phyloP scores from a whole-genome alignment of 2,888 invertebrate species.

The Diploptera punctata region DNA sequence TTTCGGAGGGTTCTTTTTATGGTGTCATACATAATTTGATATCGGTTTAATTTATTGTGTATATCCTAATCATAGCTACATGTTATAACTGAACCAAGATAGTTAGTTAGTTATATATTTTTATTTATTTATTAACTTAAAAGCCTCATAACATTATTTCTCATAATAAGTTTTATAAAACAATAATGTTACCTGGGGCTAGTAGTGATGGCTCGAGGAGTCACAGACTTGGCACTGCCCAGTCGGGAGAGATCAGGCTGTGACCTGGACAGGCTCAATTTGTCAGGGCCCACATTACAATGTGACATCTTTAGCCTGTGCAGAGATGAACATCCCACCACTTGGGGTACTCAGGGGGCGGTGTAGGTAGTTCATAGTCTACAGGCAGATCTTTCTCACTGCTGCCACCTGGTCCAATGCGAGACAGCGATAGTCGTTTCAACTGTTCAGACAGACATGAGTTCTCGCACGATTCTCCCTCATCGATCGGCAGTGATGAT shows the following conservation, averaged over 20 bases:
- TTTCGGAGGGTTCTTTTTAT: no score
- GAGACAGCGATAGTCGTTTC: constrained; percentile 45
- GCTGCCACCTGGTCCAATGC: constrained; percentile 40
- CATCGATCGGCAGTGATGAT: constrained; percentile 2
- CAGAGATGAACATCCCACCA: constrained; percentile 53
- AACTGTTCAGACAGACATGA: constrained; percentile 39
- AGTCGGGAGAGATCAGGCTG: constrained; percentile 82
- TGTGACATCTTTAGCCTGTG: constrained; percentile 46
- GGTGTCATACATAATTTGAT: no score
- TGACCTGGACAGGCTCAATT: constrained; percentile 74
- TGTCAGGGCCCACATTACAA: constrained; percentile 57
- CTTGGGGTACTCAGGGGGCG: constrained; percentile 55
- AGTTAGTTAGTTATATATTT: no score
- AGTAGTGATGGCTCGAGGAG: constrained; percentile 42
- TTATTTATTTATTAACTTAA: no score
- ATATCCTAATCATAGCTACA: no score
- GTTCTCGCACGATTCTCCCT: constrained; percentile 8
- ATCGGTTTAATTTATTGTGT: no score
- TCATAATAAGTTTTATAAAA: no score
- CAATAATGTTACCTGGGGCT: constrained; percentile 37
- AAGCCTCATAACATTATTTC: no score
- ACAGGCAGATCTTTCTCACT: not conserved
- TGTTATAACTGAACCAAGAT: no score
- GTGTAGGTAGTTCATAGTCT: constrained; percentile 36
- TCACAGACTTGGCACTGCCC: constrained; percentile 52